Conservation (phyloP, 2,888 invertebrate genomes). For the Cataglyphis albicans region DNA sequence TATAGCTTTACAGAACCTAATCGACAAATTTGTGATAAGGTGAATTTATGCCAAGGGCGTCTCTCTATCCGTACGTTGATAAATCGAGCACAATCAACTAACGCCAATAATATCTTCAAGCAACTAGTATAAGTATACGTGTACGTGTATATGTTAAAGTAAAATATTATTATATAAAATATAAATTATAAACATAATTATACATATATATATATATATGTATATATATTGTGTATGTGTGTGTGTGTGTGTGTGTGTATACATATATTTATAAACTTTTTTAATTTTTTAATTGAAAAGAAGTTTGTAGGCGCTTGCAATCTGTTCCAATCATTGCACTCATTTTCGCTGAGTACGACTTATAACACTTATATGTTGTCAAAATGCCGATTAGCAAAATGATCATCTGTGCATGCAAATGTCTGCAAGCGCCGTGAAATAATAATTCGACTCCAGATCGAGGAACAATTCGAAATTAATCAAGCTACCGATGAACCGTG, state of each 20-base stretch:
- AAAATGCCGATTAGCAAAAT: conserved; percentile 36
- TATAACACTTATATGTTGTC: conserved; percentile 8
- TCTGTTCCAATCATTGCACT: not conserved
- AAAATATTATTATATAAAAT: not conserved
- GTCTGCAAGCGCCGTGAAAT: conserved; percentile 51
- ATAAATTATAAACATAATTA: not conserved
- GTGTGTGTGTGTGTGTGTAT: too few species aligned
- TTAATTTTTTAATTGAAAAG: not conserved
- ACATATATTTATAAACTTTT: not conserved
- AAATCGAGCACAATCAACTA: conserved; percentile 2
- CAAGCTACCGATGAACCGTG: conserved; percentile 61
- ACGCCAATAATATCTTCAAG: conserved; percentile 1
- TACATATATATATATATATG: not conserved
- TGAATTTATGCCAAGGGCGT: conserved; percentile 45
- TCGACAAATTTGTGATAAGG: conserved; percentile 33
- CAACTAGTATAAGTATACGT: not conserved
- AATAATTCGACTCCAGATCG: conserved; percentile 51
- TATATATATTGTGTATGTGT: too few species aligned
- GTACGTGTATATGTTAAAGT: not conserved
- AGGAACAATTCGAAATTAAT: conserved; percentile 59
- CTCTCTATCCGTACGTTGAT: not conserved
- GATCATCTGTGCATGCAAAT: conserved; percentile 47
- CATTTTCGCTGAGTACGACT: not conserved
- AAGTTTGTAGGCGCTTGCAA: not conserved
- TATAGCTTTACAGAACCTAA: not conserved